Evolutionary conservation across 1,140 invertebrate genomes (phyloP).

Genomic region (Tetranychus urticae): DNA sequence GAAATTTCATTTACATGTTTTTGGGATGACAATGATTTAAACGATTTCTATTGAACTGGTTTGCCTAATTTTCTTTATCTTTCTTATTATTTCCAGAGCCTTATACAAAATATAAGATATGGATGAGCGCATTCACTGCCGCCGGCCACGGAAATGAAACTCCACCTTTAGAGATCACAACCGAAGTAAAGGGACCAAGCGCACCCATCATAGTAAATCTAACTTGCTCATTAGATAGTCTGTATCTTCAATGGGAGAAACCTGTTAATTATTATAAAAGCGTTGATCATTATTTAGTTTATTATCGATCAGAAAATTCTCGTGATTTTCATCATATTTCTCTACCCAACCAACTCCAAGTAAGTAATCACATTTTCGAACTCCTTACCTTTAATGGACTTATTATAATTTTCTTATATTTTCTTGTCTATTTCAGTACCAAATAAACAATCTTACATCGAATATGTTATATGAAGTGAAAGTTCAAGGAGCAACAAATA

Average conservation of each 20-base stretch:
- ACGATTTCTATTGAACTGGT: too few relatives aligned
- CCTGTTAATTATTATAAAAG: slow-evolving; percentile 37
- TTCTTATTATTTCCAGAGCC: slow-evolving; percentile 31
- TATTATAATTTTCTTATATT: neutral
- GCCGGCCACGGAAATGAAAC: slow-evolving; percentile 47
- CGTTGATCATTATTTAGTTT: slow-evolving; percentile 54
- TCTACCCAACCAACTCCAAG: too few relatives aligned
- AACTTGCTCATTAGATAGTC: slow-evolving; percentile 43
- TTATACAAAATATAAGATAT: slow-evolving; percentile 57
- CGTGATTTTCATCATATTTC: slow-evolving; percentile 33
- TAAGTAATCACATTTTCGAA: too few relatives aligned
- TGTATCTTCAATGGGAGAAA: slow-evolving; percentile 53
- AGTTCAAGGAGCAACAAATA: slow-evolving; percentile 40
- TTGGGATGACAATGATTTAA: too few relatives aligned
- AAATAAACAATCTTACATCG: slow-evolving; percentile 43
- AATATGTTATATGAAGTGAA: slow-evolving; percentile 46
- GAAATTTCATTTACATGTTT: too few relatives aligned
- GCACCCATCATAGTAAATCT: slow-evolving; percentile 52
- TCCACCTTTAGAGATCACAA: slow-evolving; percentile 39
- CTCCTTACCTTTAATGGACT: too few relatives aligned
- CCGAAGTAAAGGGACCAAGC: slow-evolving; percentile 47
- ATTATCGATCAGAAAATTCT: slow-evolving; percentile 31
- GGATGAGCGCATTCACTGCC: slow-evolving; percentile 48
- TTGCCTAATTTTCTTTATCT: neutral
- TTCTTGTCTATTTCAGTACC: slow-evolving; percentile 7